These are phyloP conservation scores for Forbesichthys agassizii DNA, from an alignment of 2,113 vertebrate genomes.

Conservation along the genomic window DNA sequence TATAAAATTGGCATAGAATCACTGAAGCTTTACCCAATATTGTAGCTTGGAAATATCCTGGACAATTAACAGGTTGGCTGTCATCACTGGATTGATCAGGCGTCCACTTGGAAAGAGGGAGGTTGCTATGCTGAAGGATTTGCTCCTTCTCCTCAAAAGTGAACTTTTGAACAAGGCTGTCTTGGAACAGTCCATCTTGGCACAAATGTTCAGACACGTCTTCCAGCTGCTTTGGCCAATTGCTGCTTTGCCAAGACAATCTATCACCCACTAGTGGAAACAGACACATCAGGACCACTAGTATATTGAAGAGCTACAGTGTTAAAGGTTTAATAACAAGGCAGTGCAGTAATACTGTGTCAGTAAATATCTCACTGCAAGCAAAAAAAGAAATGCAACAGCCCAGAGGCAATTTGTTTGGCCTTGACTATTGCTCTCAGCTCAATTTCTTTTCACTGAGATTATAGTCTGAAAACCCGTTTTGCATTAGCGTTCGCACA, in stretches of 20 bases:
- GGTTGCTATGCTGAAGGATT: conserved; percentile 80
- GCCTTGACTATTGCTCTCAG: no score
- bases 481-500: no score
- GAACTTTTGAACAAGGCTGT: conserved; percentile 84
- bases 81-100: conserved; percentile 52
- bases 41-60: conserved; percentile 83
- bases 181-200: conserved; percentile 73
- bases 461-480: no score
- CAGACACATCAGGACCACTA: not conserved
- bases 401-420: no score
- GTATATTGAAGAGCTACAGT: not conserved
- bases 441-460: no score
- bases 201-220: conserved; percentile 74
- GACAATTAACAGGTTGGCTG: conserved; percentile 59
- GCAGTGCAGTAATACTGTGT: no score
- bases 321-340: no score
- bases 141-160: conserved; percentile 69
- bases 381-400: no score
- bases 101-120: conserved; percentile 78
- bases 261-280: conserved; percentile 14
- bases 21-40: conserved; percentile 80
- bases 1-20: not conserved
- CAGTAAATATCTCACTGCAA: no score
- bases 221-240: conserved; percentile 76
- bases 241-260: conserved; percentile 81